These are phyloP conservation scores for Pyralis farinalis DNA, from an alignment of 2,888 invertebrate species.

Conservation along the genomic window DNA sequence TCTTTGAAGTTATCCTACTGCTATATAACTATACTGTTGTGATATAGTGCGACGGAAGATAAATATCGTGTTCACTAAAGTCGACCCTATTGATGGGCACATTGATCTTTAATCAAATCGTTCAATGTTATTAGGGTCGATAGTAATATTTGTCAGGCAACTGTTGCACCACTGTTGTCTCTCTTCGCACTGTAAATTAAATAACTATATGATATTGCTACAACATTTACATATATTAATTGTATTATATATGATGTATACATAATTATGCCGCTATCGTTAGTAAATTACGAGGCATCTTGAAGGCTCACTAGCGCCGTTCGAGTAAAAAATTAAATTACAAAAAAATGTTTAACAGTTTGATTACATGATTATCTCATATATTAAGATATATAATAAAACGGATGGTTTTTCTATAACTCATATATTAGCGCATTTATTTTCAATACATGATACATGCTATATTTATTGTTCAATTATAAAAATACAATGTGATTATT, in stretches of 20 bases:
- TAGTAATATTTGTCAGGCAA: background rate
- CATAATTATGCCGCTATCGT: background rate
- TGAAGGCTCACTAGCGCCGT: too few species aligned
- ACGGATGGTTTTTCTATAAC: too few species aligned
- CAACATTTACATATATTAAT: conserved; percentile 10
- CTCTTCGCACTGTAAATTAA: conserved; percentile 13
- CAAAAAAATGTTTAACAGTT: too few species aligned
- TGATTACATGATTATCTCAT: too few species aligned
- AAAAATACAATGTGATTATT: too few species aligned
- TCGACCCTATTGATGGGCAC: background rate
- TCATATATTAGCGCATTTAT: too few species aligned
- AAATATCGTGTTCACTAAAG: background rate
- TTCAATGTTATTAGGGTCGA: conserved; percentile 1
- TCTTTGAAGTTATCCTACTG: too few species aligned
- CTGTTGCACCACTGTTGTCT: background rate
- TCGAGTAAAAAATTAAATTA: too few species aligned
- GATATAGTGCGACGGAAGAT: conserved; percentile 13
- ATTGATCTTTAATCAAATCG: background rate
- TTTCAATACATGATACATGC: too few species aligned
- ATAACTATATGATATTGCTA: conserved; percentile 10
- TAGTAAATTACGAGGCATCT: background rate
- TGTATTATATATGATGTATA: conserved; percentile 13
- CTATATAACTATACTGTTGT: too few species aligned
- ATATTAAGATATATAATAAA: too few species aligned
- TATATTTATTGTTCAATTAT: too few species aligned